Percentiles rank a stretch among this genome's conserved stretches.
These are phyloP conservation scores for Ranitomeya imitator DNA, from an alignment of 2,113 vertebrate species.

Conservation along the genomic window DNA sequence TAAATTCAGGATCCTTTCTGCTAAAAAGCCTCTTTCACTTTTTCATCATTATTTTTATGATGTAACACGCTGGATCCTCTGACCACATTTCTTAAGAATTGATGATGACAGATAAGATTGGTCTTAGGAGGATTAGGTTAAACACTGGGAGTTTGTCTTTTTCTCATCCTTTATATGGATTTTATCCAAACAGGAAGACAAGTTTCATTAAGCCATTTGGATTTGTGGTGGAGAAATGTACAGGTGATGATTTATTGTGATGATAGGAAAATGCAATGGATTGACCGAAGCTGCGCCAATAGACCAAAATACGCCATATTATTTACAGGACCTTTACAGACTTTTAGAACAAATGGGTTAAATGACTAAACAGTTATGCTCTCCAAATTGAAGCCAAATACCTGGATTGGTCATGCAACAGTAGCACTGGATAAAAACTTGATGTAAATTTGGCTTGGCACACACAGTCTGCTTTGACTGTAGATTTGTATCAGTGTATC, in stretches of 20 bases:
- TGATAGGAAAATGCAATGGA: constrained; percentile 26
- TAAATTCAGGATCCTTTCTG: neutral
- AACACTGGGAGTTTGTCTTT: constrained; percentile 11
- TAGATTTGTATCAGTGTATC: constrained; percentile 49
- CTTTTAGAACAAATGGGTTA: constrained; percentile 21
- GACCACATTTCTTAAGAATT: constrained; percentile 12
- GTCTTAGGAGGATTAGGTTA: neutral
- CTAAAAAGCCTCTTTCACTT: neutral
- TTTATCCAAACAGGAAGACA: constrained; percentile 47
- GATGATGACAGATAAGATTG: constrained; percentile 29
- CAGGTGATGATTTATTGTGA: constrained; percentile 52
- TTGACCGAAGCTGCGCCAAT: constrained; percentile 35
- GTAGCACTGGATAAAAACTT: constrained; percentile 52
- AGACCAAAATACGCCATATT: neutral
- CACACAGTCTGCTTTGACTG: constrained; percentile 10
- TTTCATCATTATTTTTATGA: constrained; percentile 2
- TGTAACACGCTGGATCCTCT: constrained; percentile 27
- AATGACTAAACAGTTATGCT: constrained; percentile 13
- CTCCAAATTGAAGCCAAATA: constrained; percentile 15
- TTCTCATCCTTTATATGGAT: constrained; percentile 34
- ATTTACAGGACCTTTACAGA: neutral
- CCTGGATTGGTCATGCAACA: constrained; percentile 42
- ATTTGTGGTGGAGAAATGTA: constrained; percentile 34
- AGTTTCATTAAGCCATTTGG: constrained; percentile 45
- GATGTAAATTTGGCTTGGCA: constrained; percentile 45